Evolutionary conservation across 2,797 vertebrate genomes (phyloP).

Genomic region (Enteromius paludinosus): DNA sequence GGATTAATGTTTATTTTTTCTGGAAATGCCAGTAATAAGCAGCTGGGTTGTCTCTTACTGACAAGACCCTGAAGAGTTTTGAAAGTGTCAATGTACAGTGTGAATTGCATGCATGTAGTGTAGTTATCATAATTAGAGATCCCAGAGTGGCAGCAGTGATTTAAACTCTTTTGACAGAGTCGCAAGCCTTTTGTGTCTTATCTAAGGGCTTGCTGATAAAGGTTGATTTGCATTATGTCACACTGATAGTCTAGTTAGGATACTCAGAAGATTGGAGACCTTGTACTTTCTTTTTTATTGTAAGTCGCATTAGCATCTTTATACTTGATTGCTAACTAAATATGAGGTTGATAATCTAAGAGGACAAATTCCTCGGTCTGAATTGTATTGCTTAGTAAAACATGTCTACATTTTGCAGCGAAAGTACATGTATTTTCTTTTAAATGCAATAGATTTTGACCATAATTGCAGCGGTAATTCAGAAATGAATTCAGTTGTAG

Average conservation of each 20-base stretch:
- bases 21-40: not conserved
- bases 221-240: not conserved
- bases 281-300: not conserved
- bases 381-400: not conserved
- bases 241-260: not conserved
- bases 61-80: not conserved
- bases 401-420: not conserved
- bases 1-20: not conserved
- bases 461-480: not conserved
- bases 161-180: not conserved
- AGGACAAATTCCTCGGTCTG: not conserved
- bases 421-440: not conserved
- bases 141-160: constrained; percentile 2
- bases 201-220: constrained; percentile 28
- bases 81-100: not conserved
- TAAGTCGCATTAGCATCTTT: not conserved
- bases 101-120: not conserved
- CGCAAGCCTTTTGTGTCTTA: not conserved
- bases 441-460: not conserved
- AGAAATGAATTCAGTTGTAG: not conserved
- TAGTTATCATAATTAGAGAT: not conserved
- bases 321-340: not conserved
- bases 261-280: not conserved
- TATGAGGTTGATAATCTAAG: not conserved
- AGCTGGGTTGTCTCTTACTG: not conserved